Percentiles rank a stretch among this genome's conserved stretches.
Conservation (phyloP, 37 sponge, comb jelly and placozoan genomes). For the Hormiphora californensis region DNA sequence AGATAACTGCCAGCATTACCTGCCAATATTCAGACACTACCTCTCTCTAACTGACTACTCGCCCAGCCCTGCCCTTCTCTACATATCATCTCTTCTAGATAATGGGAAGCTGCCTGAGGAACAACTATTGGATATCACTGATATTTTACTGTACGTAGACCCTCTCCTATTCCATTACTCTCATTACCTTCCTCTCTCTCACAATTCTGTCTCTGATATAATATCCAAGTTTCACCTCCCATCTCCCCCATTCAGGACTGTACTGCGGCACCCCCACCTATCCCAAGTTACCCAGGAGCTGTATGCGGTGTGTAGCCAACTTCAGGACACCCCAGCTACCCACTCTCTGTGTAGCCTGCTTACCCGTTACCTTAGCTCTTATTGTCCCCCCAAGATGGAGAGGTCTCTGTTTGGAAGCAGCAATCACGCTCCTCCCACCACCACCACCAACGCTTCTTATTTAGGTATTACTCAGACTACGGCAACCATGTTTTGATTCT, state of each 20-base stretch:
- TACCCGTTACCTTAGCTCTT: constrained; percentile 7
- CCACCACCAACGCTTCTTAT: too few relatives aligned
- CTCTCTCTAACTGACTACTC: neutral
- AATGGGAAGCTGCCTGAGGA: neutral
- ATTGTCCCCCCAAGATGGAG: constrained; percentile 20
- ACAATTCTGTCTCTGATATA: too few relatives aligned
- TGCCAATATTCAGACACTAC: constrained; percentile 1
- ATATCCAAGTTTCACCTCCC: too few relatives aligned
- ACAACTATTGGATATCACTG: neutral
- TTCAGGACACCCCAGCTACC: neutral
- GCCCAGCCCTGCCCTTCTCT: constrained; percentile 6
- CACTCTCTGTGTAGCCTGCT: neutral
- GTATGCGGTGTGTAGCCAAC: constrained; percentile 7
- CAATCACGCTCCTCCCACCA: too few relatives aligned
- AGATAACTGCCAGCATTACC: too few relatives aligned
- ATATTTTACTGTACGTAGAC: too few relatives aligned
- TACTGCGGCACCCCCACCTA: constrained; percentile 28
- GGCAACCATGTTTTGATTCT: too few relatives aligned
- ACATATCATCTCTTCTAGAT: neutral
- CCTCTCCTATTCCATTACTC: too few relatives aligned
- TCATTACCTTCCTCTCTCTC: too few relatives aligned
- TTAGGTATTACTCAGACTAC: too few relatives aligned
- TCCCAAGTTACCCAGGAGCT: neutral
- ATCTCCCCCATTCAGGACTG: neutral
- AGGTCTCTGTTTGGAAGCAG: constrained; percentile 19